These are phyloP conservation scores for Sceloporus undulatus DNA, from an alignment of 2,113 vertebrate genomes.

Conservation along the genomic window DNA sequence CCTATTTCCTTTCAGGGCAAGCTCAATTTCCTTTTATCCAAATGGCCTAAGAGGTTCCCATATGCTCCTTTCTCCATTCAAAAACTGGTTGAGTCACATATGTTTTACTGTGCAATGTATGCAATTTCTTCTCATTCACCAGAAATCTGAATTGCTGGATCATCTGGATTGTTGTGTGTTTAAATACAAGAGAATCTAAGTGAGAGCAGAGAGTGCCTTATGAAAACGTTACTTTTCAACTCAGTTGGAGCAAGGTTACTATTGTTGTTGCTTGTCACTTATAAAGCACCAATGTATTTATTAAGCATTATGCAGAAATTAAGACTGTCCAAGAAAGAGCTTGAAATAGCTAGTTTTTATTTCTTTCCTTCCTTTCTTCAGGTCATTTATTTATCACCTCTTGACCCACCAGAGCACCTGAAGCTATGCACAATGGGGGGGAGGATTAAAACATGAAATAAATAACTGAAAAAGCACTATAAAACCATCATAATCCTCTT, in stretches of 20 bases:
- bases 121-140: slow-evolving; percentile 59
- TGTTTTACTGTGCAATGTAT: slow-evolving; percentile 59
- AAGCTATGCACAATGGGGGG: too few species aligned
- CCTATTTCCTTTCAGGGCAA: slow-evolving; percentile 16
- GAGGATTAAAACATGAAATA: neutral
- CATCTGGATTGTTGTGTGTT: slow-evolving; percentile 45
- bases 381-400: too few species aligned
- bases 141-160: slow-evolving; percentile 32
- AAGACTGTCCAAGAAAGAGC: too few species aligned
- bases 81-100: slow-evolving; percentile 14
- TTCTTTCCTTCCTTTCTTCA: too few species aligned
- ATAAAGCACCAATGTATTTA: neutral
- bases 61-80: neutral
- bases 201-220: slow-evolving; percentile 26
- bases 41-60: slow-evolving; percentile 5
- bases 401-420: too few species aligned
- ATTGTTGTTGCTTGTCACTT: neutral
- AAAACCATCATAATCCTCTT: neutral
- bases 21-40: slow-evolving; percentile 18
- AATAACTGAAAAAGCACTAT: neutral
- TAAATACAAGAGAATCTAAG: slow-evolving; percentile 10
- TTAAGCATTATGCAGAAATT: neutral
- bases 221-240: neutral
- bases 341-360: neutral
- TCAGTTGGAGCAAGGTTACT: neutral